Conservation (phyloP, 2,113 vertebrate genomes). For the Tauraco erythrolophus region DNA sequence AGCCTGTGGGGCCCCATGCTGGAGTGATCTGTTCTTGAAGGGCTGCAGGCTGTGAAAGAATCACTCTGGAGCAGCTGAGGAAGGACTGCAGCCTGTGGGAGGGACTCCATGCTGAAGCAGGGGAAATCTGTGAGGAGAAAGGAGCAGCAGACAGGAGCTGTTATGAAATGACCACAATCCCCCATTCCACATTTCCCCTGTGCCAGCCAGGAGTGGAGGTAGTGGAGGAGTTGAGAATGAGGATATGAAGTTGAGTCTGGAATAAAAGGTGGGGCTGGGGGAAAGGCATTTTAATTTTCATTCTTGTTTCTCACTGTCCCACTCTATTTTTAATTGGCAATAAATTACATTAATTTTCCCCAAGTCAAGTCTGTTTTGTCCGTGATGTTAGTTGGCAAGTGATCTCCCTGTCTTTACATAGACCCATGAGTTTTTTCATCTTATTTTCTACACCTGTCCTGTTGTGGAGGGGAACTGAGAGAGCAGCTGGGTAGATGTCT, state of each 20-base stretch:
- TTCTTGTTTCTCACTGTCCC: neutral
- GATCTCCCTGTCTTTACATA: neutral
- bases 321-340: neutral
- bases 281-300: neutral
- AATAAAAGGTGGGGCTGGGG: neutral
- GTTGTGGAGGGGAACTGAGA: neutral
- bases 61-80: neutral
- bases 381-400: neutral
- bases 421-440: neutral
- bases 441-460: neutral
- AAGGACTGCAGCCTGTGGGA: neutral
- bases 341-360: no score
- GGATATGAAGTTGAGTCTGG: neutral
- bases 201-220: no score
- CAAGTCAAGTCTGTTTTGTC: neutral
- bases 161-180: neutral
- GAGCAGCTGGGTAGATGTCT: neutral
- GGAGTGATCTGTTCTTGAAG: no score
- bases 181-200: neutral
- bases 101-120: neutral
- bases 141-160: neutral
- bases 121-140: neutral
- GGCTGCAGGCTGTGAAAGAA: no score
- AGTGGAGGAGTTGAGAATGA: neutral
- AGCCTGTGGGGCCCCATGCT: no score